These are phyloP conservation scores for Dione vanillae DNA, from an alignment of 2,888 invertebrate genomes.

Conservation along the genomic window DNA sequence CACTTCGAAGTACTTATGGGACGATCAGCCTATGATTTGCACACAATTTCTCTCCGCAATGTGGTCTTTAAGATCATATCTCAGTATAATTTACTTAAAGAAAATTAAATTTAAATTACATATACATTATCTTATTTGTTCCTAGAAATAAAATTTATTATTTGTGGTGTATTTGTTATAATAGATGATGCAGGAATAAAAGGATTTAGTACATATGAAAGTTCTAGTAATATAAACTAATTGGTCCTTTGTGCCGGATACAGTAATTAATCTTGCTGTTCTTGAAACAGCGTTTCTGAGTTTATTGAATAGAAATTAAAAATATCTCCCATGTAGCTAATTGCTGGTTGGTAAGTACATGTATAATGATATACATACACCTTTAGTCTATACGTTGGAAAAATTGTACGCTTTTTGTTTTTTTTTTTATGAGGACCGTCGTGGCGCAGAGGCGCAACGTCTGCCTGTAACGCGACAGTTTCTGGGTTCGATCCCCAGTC, in stretches of 20 bases:
- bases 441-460: too few relatives aligned
- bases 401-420: not conserved
- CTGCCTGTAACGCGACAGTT: too few relatives aligned
- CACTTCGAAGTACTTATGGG: slow-evolving; percentile 27
- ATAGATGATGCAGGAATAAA: slow-evolving; percentile 12
- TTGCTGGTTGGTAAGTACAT: slow-evolving; percentile 1
- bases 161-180: not conserved
- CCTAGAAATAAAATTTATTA: not conserved
- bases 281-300: slow-evolving; percentile 26
- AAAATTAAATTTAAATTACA: slow-evolving; percentile 24
- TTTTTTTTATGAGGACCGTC: not conserved
- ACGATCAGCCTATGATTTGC: slow-evolving; percentile 31
- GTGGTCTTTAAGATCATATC: slow-evolving; percentile 18
- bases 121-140: not conserved
- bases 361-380: too few relatives aligned
- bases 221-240: slow-evolving; percentile 19
- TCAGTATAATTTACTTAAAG: slow-evolving; percentile 23
- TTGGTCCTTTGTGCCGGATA: slow-evolving; percentile 48
- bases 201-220: slow-evolving; percentile 10
- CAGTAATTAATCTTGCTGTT: slow-evolving; percentile 25
- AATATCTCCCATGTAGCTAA: slow-evolving; percentile 18
- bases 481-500: too few relatives aligned
- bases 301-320: slow-evolving; percentile 24
- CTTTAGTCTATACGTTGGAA: not conserved
- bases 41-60: slow-evolving; percentile 29